These are phyloP conservation scores for Physella acuta DNA, from an alignment of 1,140 invertebrate genomes.

Conservation along the genomic window DNA sequence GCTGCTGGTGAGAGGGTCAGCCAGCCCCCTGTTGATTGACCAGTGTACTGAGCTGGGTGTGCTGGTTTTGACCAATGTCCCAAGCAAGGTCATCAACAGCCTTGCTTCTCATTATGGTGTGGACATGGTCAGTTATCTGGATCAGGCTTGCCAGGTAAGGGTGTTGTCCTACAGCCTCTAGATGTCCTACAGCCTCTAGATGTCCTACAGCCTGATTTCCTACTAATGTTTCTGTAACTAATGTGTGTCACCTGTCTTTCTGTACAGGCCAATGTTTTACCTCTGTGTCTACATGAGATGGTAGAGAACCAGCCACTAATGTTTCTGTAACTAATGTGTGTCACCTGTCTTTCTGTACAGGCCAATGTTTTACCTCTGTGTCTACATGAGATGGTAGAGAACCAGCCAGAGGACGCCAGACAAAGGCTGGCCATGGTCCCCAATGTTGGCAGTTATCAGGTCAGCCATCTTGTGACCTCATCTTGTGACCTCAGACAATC, in stretches of 20 bases:
- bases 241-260: too few relatives aligned
- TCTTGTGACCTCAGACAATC: too few relatives aligned
- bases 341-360: too few relatives aligned
- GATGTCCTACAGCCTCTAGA: neutral
- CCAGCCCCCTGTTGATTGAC: neutral
- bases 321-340: neutral
- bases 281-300: too few relatives aligned
- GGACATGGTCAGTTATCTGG: slow-evolving; percentile 5
- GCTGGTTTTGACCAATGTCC: neutral
- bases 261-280: too few relatives aligned
- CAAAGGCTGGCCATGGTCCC: too few relatives aligned
- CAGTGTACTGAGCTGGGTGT: slow-evolving; percentile 3
- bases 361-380: neutral
- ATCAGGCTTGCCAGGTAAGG: neutral
- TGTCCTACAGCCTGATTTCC: neutral
- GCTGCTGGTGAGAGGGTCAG: neutral
- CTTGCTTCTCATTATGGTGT: neutral
- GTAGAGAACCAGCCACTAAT: too few relatives aligned
- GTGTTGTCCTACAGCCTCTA: neutral
- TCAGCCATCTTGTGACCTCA: too few relatives aligned
- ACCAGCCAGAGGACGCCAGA: too few relatives aligned
- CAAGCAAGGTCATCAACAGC: neutral
- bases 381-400: too few relatives aligned
- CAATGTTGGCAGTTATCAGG: too few relatives aligned
- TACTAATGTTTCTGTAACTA: neutral